Evolutionary conservation across 2,113 vertebrate genomes (phyloP).

Genomic region (Sapajus apella): DNA sequence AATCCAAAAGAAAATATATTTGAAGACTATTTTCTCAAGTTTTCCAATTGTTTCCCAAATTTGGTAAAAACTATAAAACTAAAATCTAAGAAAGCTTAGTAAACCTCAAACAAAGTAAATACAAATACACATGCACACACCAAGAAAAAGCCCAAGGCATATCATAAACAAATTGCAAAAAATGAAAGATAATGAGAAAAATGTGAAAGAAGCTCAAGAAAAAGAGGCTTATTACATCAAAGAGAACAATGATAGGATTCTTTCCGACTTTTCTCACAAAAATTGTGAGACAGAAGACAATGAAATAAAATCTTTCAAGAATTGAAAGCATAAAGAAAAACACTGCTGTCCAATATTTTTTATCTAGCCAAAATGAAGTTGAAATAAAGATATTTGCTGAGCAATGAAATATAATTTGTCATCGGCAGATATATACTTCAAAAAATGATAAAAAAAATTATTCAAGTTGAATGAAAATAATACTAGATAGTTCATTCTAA

Average conservation of each 20-base stretch:
- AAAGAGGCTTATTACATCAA: not conserved
- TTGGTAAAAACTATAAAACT: not conserved
- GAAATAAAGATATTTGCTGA: not conserved
- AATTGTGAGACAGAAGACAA: not conserved
- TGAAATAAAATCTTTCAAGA: not conserved
- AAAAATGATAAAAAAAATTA: not conserved
- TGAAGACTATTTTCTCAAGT: not conserved
- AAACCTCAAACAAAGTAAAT: not conserved
- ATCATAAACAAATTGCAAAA: not conserved
- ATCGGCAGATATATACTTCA: not conserved
- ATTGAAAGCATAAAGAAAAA: not conserved
- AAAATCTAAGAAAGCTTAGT: not conserved
- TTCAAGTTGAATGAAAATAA: not conserved
- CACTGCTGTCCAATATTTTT: not conserved
- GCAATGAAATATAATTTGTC: not conserved
- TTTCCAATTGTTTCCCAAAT: not conserved
- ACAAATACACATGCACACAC: not conserved
- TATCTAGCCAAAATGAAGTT: not conserved
- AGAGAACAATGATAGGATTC: not conserved
- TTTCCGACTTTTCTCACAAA: not conserved
- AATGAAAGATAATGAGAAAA: not conserved
- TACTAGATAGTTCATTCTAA: not conserved
- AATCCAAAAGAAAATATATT: not conserved
- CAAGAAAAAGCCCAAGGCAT: not conserved
- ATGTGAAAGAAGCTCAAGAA: not conserved